Base-by-base conservation (phyloP, 2,888 invertebrate genomes). In the Patella ulyssiponensis region DNA sequence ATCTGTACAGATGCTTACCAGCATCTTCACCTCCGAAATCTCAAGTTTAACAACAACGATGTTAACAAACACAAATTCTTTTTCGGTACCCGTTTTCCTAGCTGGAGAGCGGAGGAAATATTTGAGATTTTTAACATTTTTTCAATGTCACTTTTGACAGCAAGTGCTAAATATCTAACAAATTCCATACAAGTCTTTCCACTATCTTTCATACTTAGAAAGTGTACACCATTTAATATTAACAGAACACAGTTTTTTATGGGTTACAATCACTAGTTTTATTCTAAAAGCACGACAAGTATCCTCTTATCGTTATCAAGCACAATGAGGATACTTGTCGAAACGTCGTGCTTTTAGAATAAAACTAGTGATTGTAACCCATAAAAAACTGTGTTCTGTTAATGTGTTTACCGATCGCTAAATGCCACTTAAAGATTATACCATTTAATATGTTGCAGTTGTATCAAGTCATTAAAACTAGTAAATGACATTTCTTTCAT, bases 21-120 rank as follows among this genome's bases (percentile, higher is more conserved):
- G 74, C 74, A 44, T 51, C 11, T 23, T 74, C 74, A 12, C 74
- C 74, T 20, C 74, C 74, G 14, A 74, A 74, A 1, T 74, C 74
- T 64, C 64, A 9, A n/a, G n/a, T 0, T 69, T 64, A 12, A 27
- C 33, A 9, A 74, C 74, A 23, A 74, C 74, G 3, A 74, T 44
- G 27, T 74, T 74, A 15, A 33, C 69, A 74, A 33, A 74, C 4
- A 74, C 69, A 23, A 1, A 20, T 69, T 44, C 74, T 64, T 74
- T 74, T 69, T 74, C 74, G 2, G 7, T 9, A 54, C 69, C 69
- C 4, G 74, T 74, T 51, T 74, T 53, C 27, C 74, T 58, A 33
- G 74, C 69, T 23, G 1, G 74, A 9, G 69, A 27, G 33, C 74
- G 11, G 74, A 64, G 17, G 44, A 64, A 69, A 74, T 64, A 64